Conservation (phyloP, 2,113 vertebrate species). For the Boulengeromyrus knoepffleri region DNA sequence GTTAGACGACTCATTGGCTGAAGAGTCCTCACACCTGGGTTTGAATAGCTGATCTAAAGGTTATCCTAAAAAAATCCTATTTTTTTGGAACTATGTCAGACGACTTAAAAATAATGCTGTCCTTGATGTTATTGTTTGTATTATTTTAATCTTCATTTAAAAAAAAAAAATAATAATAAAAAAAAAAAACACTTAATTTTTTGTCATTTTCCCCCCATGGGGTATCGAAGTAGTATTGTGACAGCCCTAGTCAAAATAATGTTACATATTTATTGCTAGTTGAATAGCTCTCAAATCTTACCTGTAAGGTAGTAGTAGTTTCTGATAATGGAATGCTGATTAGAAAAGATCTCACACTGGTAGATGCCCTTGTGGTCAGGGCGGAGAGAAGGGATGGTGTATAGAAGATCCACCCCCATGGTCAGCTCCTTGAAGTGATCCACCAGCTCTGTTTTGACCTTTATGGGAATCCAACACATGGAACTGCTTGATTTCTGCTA, state of each 20-base stretch:
- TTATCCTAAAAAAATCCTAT: neutral
- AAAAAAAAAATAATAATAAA: too few species aligned
- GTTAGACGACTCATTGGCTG: neutral
- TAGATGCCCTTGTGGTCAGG: constrained; percentile 57
- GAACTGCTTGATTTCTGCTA: neutral
- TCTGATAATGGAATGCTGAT: constrained; percentile 44
- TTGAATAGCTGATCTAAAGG: neutral
- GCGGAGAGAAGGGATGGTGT: constrained; percentile 46
- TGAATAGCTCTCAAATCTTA: neutral
- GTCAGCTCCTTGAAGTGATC: constrained; percentile 53
- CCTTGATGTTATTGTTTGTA: too few species aligned
- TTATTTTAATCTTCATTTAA: too few species aligned
- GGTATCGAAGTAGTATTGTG: too few species aligned
- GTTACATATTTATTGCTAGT: neutral
- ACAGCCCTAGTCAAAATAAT: neutral
- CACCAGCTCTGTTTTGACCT: neutral
- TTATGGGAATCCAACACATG: neutral
- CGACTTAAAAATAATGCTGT: too few species aligned
- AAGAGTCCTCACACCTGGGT: neutral
- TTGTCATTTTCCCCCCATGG: too few species aligned
- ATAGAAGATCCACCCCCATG: constrained; percentile 46
- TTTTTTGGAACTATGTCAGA: neutral
- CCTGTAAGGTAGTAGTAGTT: constrained; percentile 54
- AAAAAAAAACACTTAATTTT: too few species aligned
- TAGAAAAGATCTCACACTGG: constrained; percentile 61